Conservation (phyloP, 2,797 vertebrate genomes). For the Carapus acus region DNA sequence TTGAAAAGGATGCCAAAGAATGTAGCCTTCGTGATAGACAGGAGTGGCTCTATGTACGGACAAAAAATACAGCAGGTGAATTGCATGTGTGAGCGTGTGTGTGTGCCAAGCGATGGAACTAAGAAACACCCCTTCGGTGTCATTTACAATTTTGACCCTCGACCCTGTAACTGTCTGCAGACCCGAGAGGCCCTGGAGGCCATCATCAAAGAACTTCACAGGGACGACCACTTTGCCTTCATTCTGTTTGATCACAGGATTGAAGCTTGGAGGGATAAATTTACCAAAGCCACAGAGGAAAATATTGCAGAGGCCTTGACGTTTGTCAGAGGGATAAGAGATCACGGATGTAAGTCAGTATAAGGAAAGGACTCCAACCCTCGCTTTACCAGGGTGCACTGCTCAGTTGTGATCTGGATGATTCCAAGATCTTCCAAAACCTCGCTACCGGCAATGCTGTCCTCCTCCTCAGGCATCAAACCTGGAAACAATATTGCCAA, state of each 20-base stretch:
- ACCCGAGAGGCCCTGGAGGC: constrained; percentile 76
- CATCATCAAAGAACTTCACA: constrained; percentile 77
- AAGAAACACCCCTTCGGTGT: too few species aligned
- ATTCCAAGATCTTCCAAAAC: too few species aligned
- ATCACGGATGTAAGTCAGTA: constrained; percentile 64
- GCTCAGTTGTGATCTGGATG: too few species aligned
- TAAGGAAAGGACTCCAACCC: too few species aligned
- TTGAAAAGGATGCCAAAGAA: constrained; percentile 81
- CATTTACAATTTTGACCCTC: constrained; percentile 12
- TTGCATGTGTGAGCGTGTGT: neutral
- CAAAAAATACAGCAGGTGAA: constrained; percentile 76
- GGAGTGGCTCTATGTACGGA: constrained; percentile 81
- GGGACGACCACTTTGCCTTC: constrained; percentile 76
- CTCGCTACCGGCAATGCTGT: too few species aligned
- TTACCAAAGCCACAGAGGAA: constrained; percentile 71
- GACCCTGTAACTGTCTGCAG: constrained; percentile 54
- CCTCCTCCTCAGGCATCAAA: too few species aligned
- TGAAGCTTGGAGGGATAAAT: constrained; percentile 59
- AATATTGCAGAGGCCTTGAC: constrained; percentile 65
- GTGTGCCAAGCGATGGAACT: too few species aligned
- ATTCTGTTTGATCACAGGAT: constrained; percentile 59
- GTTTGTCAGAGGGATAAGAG: constrained; percentile 34
- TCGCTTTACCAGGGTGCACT: too few species aligned
- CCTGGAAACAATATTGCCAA: too few species aligned
- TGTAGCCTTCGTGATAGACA: constrained; percentile 85